Evolutionary conservation across 2,113 vertebrate genomes (phyloP).

Genomic region (Clarias macrocephalus): DNA sequence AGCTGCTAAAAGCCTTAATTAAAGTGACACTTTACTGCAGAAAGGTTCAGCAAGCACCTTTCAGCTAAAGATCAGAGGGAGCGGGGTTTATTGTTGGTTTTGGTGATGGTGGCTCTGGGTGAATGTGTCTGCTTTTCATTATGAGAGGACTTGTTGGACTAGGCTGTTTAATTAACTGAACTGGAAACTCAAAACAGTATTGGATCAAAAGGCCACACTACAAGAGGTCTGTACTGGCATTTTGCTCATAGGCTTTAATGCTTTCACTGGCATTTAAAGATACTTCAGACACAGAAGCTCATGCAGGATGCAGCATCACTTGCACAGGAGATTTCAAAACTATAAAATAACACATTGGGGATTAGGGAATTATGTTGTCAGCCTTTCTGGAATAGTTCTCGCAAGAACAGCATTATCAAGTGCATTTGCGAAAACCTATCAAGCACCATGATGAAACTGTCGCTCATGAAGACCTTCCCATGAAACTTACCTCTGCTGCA

Average conservation of each 20-base stretch:
- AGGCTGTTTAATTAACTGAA: conserved; percentile 44
- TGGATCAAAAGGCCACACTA: conserved; percentile 45
- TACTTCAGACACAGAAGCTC: conserved; percentile 30
- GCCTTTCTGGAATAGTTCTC: no score
- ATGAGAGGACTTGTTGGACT: conserved; percentile 37
- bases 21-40: conserved; percentile 43
- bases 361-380: no score
- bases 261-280: conserved; percentile 37
- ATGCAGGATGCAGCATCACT: background rate
- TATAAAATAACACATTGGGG: no score
- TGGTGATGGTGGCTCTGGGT: conserved; percentile 29
- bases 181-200: conserved; percentile 46
- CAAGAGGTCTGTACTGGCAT: conserved; percentile 37
- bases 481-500: no score
- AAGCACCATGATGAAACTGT: no score
- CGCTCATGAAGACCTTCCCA: no score
- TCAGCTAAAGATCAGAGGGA: conserved; percentile 39
- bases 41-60: conserved; percentile 30
- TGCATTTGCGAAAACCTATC: no score
- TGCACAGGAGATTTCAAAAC: no score
- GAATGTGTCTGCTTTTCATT: conserved; percentile 45
- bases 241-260: conserved; percentile 34
- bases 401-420: no score
- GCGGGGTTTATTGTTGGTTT: conserved; percentile 32
- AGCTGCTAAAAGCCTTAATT: conserved; percentile 46